Evolutionary conservation across 2,113 vertebrate species (phyloP).

Genomic region (Acrocephalus kingi): DNA sequence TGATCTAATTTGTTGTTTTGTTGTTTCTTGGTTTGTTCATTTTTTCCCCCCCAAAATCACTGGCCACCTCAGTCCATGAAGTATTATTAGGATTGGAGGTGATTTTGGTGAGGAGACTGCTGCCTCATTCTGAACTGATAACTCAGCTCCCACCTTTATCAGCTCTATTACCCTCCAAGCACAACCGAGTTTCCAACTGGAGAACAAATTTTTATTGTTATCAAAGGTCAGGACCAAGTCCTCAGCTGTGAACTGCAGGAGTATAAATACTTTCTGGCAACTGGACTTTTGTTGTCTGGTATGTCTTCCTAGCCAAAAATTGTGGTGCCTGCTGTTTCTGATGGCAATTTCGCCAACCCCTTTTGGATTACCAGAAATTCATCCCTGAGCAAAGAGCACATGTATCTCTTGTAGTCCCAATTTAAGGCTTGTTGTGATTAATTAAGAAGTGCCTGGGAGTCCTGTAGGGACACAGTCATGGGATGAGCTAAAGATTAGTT

Average conservation of each 20-base stretch:
- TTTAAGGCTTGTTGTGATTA: neutral
- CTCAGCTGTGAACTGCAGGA: conserved; percentile 39
- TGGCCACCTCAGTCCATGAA: neutral
- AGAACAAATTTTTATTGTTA: neutral
- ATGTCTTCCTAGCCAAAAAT: neutral
- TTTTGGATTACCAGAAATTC: conserved; percentile 23
- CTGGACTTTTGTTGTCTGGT: neutral
- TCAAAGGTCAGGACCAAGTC: conserved; percentile 33
- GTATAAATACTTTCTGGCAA: conserved; percentile 28
- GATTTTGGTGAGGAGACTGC: neutral
- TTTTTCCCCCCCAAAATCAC: neutral
- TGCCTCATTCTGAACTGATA: neutral
- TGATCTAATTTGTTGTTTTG: neutral
- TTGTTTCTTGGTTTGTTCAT: neutral
- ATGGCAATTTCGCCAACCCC: neutral
- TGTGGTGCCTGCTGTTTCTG: neutral
- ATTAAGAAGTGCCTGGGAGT: conserved; percentile 12
- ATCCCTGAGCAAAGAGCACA: neutral
- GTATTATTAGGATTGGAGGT: neutral
- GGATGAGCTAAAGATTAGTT: conserved; percentile 25
- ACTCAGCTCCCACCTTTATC: neutral
- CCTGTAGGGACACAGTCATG: neutral
- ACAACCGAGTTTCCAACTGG: neutral
- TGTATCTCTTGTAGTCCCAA: neutral
- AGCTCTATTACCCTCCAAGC: neutral